Evolutionary conservation across 1,140 invertebrate genomes (phyloP), one percentile per base, ranked within the genome.

Genomic region (Anoplolepis gracilipes): DNA sequence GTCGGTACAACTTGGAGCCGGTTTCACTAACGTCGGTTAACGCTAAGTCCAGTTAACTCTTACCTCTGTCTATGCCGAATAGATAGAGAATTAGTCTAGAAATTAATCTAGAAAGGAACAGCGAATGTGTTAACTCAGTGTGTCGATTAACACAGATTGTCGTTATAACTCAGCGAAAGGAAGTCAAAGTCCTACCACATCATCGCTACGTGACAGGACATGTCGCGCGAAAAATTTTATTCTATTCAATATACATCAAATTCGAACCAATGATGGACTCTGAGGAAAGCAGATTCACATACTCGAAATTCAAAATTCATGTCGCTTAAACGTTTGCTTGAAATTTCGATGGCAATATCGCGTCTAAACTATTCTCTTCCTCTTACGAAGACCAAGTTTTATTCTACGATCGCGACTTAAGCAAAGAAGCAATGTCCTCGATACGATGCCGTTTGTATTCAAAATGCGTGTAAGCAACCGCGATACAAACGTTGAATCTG

Each of bases 101-200:
- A n/a, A n/a, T n/a, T 49, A 49, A 49, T 49, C 42, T n/a, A 70
- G 25, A 70, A 70, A 70, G 16, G 46, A 70, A 70, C 46, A 69
- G 13, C 30, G 10, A 19, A 64, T 62, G 4, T 39, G 8, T 46
- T 28, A 69, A 65, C 7, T 3, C 10, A 25, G 5, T 64, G 42
- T 30, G 16, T 67, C 1, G 8, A 3, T 30, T 30, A 19, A 53
- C 42, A n/a, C 28, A 46, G 16, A 70, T 70, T 30, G 11, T 46
- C 16, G 36, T 25, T 22, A 67, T 22, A 49, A 70, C 2, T 70
- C 25, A 53, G 25, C 16, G 25, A 78, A 85, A 85, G 36, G 59
- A 72, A 73, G 75, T 16, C 33, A 49, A 85, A 87, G 84, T 85
- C 25, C 33, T 79, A 59, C 79, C 65, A 78, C 72, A 30, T 67